These are phyloP conservation scores for Acronicta aceris DNA, from an alignment of 2,888 invertebrate species.

Conservation along the genomic window DNA sequence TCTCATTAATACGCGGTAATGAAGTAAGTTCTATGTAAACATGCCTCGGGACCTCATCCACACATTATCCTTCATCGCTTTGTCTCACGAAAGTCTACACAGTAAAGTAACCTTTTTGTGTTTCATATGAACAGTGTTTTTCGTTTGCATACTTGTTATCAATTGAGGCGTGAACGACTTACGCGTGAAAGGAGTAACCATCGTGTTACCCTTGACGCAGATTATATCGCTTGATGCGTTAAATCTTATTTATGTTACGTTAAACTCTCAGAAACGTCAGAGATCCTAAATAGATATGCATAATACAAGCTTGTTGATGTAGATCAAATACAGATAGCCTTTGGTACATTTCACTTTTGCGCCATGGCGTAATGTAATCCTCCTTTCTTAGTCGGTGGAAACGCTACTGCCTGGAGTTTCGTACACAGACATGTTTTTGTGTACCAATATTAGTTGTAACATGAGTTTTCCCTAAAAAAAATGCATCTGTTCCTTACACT, in stretches of 20 bases:
- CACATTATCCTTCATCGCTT: constrained; percentile 77
- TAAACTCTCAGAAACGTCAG: constrained; percentile 59
- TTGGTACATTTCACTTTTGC: constrained; percentile 33
- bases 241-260: constrained; percentile 75
- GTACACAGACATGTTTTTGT: too few relatives aligned
- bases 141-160: constrained; percentile 56
- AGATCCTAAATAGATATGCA: constrained; percentile 48
- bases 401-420: too few relatives aligned
- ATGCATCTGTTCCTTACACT: too few relatives aligned
- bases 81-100: constrained; percentile 60
- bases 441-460: too few relatives aligned
- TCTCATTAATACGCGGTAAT: constrained; percentile 84
- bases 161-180: constrained; percentile 73
- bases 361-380: constrained; percentile 26
- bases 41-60: constrained; percentile 79
- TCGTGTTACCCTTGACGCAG: constrained; percentile 72
- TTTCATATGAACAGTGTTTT: constrained; percentile 59
- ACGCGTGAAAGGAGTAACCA: constrained; percentile 74
- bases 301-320: constrained; percentile 37
- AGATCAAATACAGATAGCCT: constrained; percentile 22
- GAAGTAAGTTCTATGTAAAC: constrained; percentile 87
- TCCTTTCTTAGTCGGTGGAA: constrained; percentile 4
- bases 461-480: too few relatives aligned
- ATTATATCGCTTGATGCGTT: constrained; percentile 77
- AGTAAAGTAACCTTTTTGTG: constrained; percentile 73